Conservation (phyloP, 2,797 vertebrate genomes). For the Phataginus tetradactyla region DNA sequence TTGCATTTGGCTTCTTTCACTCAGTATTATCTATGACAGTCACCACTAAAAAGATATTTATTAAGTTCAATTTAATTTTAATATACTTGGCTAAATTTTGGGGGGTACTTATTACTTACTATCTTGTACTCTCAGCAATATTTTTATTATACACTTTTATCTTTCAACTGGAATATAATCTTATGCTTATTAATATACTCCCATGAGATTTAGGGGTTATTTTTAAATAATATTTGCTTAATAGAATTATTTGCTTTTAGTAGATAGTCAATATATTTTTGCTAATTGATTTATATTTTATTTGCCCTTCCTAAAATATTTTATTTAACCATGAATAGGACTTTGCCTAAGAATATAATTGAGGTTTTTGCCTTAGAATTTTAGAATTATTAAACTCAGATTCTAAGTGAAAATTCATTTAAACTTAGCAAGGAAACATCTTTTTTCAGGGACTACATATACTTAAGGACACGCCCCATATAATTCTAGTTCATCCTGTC, state of each 20-base stretch:
- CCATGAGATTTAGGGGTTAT: background rate
- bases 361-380: background rate
- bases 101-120: background rate
- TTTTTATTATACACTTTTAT: conserved; percentile 17
- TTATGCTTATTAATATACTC: background rate
- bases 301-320: background rate
- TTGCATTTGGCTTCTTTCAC: background rate
- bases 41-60: background rate
- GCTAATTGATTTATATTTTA: background rate
- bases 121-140: background rate
- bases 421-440: background rate
- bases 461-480: background rate
- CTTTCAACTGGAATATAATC: background rate
- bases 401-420: background rate
- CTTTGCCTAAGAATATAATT: background rate
- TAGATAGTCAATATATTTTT: background rate
- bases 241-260: background rate
- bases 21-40: background rate
- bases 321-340: background rate
- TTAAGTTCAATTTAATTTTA: conserved; percentile 20
- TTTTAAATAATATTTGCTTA: background rate
- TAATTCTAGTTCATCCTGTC: background rate
- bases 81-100: background rate
- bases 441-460: background rate
- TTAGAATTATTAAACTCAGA: background rate